These are phyloP conservation scores for Pica pica DNA, from an alignment of 2,113 vertebrate genomes.

Conservation along the genomic window DNA sequence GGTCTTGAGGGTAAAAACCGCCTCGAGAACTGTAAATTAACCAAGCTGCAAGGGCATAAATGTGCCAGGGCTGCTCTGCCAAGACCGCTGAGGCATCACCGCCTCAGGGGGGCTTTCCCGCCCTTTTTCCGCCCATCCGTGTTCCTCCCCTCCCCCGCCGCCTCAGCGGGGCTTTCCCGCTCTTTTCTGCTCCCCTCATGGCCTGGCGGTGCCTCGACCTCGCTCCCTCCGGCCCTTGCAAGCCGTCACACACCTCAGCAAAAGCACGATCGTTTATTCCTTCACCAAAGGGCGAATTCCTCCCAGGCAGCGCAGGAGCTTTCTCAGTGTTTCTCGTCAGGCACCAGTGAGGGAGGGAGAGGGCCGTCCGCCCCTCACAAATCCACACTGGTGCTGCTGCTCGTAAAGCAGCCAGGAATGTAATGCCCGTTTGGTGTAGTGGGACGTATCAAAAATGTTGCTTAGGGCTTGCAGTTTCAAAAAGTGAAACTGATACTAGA, in stretches of 20 bases:
- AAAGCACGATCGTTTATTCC: too few relatives aligned
- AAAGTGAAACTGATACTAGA: neutral
- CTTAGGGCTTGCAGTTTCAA: neutral
- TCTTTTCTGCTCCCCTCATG: neutral
- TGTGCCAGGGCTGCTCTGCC: fast-evolving
- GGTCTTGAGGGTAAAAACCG: neutral
- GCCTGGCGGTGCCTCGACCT: fast-evolving
- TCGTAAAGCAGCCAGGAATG: too few relatives aligned
- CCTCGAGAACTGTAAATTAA: neutral
- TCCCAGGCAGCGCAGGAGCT: fast-evolving
- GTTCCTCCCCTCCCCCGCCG: neutral
- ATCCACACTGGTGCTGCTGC: fast-evolving
- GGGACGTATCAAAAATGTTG: fast-evolving
- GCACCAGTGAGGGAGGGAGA: neutral
- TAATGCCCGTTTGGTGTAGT: neutral
- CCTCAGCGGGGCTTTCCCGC: neutral
- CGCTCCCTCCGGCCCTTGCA: too few relatives aligned
- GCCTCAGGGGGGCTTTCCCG: neutral
- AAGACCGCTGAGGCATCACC: neutral
- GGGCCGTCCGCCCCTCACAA: neutral
- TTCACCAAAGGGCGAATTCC: neutral
- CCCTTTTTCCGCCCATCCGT: neutral
- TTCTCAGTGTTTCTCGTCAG: neutral
- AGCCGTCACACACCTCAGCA: neutral
- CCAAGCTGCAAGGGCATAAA: neutral